Percentiles rank a stretch among this genome's conserved stretches.
These are phyloP conservation scores for Coleophora deauratella DNA, from an alignment of 2,888 invertebrate species.

Conservation along the genomic window DNA sequence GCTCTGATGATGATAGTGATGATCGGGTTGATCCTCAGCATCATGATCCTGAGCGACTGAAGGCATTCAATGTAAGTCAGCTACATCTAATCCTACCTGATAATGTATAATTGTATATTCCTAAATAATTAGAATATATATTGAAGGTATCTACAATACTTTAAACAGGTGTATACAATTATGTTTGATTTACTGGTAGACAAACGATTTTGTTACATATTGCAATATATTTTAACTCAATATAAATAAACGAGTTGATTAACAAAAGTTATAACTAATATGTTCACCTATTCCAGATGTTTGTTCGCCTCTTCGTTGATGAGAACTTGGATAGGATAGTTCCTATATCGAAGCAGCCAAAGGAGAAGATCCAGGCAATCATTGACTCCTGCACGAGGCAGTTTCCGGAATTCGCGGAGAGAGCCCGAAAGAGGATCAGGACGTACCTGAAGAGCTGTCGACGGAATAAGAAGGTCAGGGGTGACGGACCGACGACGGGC, in stretches of 20 bases:
- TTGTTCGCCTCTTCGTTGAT: conserved; percentile 96
- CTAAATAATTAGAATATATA: too few species aligned
- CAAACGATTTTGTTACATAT: too few species aligned
- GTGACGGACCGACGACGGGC: conserved; percentile 71
- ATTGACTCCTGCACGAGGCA: conserved; percentile 97
- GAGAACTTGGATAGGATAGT: conserved; percentile 97
- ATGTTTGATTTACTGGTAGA: too few species aligned
- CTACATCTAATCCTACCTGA: too few species aligned
- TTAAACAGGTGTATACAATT: too few species aligned
- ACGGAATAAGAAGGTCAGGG: conserved; percentile 93
- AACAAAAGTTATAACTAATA: too few species aligned
- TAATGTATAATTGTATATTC: too few species aligned
- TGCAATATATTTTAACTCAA: too few species aligned
- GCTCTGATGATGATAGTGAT: conserved; percentile 90
- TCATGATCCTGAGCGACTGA: conserved; percentile 94
- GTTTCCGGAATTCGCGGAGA: conserved; percentile 96
- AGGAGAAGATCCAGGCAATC: conserved; percentile 98
- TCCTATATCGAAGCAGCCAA: conserved; percentile 97
- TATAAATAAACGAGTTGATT: too few species aligned
- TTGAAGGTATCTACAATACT: too few species aligned
- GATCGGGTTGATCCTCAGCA: conserved; percentile 91
- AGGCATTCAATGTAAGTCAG: conserved; percentile 93
- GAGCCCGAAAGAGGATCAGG: conserved; percentile 94
- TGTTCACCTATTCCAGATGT: conserved; percentile 97
- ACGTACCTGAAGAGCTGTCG: conserved; percentile 97